Evolutionary conservation across 2,888 invertebrate species (phyloP).

Genomic region (Abscondita cerata): DNA sequence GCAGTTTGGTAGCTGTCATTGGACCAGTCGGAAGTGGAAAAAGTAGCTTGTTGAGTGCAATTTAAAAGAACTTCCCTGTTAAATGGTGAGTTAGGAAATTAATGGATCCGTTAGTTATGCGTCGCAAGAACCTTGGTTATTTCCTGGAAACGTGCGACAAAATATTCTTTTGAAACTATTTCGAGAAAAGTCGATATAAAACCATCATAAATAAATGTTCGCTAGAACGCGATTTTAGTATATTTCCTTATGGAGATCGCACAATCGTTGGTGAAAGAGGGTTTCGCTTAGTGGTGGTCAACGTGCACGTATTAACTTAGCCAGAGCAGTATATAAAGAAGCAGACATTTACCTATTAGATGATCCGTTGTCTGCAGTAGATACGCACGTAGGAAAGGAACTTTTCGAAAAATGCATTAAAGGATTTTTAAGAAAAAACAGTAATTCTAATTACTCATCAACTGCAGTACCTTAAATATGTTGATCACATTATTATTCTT

Average conservation of each 20-base stretch:
- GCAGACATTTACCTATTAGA: slow-evolving; percentile 78
- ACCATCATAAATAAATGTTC: slow-evolving; percentile 72
- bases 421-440: slow-evolving; percentile 69
- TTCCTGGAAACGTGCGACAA: slow-evolving; percentile 69
- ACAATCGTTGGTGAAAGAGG: slow-evolving; percentile 82
- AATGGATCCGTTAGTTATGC: slow-evolving; percentile 68
- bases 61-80: slow-evolving; percentile 77
- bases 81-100: slow-evolving; percentile 63
- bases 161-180: slow-evolving; percentile 85
- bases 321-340: slow-evolving; percentile 72
- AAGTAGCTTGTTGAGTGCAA: slow-evolving; percentile 66
- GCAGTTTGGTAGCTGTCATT: slow-evolving; percentile 58
- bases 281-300: slow-evolving; percentile 78
- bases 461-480: slow-evolving; percentile 74
- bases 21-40: slow-evolving; percentile 78
- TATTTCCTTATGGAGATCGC: slow-evolving; percentile 77
- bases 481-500: slow-evolving; percentile 62
- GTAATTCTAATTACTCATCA: slow-evolving; percentile 85
- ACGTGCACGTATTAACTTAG: slow-evolving; percentile 70
- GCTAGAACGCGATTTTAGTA: slow-evolving; percentile 70
- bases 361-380: slow-evolving; percentile 79
- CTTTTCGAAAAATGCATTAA: slow-evolving; percentile 74
- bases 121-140: slow-evolving; percentile 85
- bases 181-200: slow-evolving; percentile 70
- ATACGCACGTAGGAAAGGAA: slow-evolving; percentile 72